Evolutionary conservation across 2,797 vertebrate species (phyloP).

Genomic region (Merluccius polli): DNA sequence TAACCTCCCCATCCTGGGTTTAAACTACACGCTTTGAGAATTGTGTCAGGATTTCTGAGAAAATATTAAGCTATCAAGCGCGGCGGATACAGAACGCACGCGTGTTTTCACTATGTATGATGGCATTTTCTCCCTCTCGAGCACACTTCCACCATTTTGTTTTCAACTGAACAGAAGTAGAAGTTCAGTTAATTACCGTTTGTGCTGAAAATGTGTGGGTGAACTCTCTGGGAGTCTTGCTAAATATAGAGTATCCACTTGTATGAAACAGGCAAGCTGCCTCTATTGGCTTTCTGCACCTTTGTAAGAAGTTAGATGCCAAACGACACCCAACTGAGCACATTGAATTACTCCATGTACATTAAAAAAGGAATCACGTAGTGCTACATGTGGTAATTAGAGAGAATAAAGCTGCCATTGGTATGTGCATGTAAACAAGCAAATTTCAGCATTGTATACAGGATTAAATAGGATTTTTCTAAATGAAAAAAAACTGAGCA

Average conservation of each 20-base stretch:
- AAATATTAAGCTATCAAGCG: conserved; percentile 49
- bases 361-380: not conserved
- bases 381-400: not conserved
- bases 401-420: not conserved
- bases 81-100: not conserved
- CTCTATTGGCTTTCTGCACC: not conserved
- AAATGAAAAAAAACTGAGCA: not conserved
- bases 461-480: not conserved
- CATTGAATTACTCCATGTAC: not conserved
- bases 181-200: not conserved
- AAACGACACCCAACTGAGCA: not conserved
- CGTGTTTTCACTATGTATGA: not conserved
- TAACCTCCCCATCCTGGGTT: conserved; percentile 50
- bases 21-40: conserved; percentile 49
- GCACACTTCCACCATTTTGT: not conserved
- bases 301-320: not conserved
- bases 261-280: not conserved
- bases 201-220: not conserved
- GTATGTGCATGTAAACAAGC: not conserved
- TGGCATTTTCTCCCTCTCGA: not conserved
- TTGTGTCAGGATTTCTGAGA: conserved; percentile 43
- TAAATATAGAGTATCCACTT: not conserved
- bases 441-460: not conserved
- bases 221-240: not conserved
- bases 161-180: not conserved